phyloP scores from a whole-genome alignment of 2,113 vertebrate species.

The Tonatia bakeri region DNA sequence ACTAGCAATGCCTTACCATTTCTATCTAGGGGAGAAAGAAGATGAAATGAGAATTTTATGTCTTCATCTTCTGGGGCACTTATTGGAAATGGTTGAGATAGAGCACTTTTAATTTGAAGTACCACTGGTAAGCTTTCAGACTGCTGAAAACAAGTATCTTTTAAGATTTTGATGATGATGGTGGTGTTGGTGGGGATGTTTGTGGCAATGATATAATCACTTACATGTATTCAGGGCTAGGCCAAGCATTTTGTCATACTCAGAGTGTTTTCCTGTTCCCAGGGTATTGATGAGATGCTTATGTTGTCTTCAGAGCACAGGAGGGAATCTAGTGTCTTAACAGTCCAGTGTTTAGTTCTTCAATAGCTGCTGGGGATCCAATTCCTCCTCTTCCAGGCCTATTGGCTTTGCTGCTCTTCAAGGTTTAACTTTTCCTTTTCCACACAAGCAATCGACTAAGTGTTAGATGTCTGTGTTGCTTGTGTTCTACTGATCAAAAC shows the following conservation, averaged over 20 bases:
- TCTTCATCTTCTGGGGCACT: not conserved
- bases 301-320: not conserved
- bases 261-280: not conserved
- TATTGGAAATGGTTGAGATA: not conserved
- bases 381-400: not conserved
- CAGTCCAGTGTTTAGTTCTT: not conserved
- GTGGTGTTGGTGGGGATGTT: not conserved
- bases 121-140: not conserved
- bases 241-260: not conserved
- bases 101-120: not conserved
- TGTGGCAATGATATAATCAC: not conserved
- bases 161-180: not conserved
- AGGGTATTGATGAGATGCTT: not conserved
- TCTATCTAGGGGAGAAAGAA: not conserved
- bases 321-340: not conserved
- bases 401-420: not conserved
- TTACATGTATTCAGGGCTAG: not conserved
- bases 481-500: not conserved
- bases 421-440: not conserved
- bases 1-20: not conserved
- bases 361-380: not conserved
- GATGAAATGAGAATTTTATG: not conserved
- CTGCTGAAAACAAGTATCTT: not conserved
- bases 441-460: not conserved
- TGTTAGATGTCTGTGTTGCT: not conserved